Evolutionary conservation across 37 sponge, comb jelly and placozoan species (phyloP).

Genomic region (Crambe crambe): DNA sequence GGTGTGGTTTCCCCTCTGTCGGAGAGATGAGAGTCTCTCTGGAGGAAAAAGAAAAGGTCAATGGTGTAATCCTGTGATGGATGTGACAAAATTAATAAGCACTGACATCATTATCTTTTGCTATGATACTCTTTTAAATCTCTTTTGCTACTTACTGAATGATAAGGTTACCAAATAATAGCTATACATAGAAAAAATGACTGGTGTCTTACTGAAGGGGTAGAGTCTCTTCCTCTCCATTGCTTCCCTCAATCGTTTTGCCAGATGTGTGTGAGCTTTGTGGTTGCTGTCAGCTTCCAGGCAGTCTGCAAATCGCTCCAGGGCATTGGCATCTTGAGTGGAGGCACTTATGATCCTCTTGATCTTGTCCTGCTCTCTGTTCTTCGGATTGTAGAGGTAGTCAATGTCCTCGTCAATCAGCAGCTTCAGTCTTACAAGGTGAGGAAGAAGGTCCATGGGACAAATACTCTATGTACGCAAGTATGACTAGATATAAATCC

Average conservation of each 20-base stretch:
- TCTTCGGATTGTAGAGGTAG: constrained; percentile 15
- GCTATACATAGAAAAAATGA: too few species aligned
- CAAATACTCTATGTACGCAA: constrained; percentile 7
- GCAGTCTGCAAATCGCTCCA: constrained; percentile 35
- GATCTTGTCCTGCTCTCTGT: constrained; percentile 20
- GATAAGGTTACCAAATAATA: neutral
- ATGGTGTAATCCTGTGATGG: neutral
- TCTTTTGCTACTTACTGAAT: neutral
- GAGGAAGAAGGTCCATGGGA: constrained; percentile 20
- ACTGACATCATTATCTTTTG: neutral
- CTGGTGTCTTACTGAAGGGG: constrained; percentile 23
- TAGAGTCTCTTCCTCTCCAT: constrained; percentile 29
- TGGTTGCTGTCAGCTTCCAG: constrained; percentile 12
- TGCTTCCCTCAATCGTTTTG: constrained; percentile 28
- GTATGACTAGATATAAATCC: neutral
- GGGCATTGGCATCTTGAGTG: neutral
- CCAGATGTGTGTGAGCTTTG: constrained; percentile 21
- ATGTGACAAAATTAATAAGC: neutral
- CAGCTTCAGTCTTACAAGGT: constrained; percentile 1
- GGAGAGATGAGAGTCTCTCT: neutral
- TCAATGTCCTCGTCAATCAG: constrained; percentile 17
- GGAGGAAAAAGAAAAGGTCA: neutral
- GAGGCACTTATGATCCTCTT: constrained; percentile 3
- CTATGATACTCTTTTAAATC: neutral
- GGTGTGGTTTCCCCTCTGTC: neutral